phyloP scores from a whole-genome alignment of 2,888 invertebrate species.

The Aethes cnicana region DNA sequence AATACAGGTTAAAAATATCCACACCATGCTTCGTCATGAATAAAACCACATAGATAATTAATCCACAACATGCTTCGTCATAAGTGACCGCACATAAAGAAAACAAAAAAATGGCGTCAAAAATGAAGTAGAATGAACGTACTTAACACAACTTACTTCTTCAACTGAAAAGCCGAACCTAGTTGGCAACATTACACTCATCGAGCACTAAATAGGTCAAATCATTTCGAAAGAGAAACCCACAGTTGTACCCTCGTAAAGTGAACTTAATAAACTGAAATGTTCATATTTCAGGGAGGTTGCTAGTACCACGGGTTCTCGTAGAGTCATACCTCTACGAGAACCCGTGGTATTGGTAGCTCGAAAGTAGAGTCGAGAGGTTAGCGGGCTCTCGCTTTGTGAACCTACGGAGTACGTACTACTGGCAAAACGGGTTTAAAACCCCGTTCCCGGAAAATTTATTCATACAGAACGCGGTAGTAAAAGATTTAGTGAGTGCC shows the following conservation, averaged over 20 bases:
- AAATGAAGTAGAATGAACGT: too few species aligned
- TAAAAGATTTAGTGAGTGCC: slow-evolving; percentile 10
- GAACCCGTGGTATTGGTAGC: too few species aligned
- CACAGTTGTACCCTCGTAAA: slow-evolving; percentile 2
- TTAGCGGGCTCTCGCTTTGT: slow-evolving; percentile 38
- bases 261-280: slow-evolving; percentile 19
- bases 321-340: slow-evolving; percentile 16
- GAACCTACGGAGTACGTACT: slow-evolving; percentile 7
- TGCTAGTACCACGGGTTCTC: slow-evolving; percentile 18
- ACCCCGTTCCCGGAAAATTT: slow-evolving; percentile 33
- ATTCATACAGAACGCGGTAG: slow-evolving; percentile 19
- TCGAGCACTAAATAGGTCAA: slow-evolving; percentile 17
- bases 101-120: too few species aligned
- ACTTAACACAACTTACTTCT: too few species aligned
- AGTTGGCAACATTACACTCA: too few species aligned
- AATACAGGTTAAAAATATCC: too few species aligned
- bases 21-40: too few species aligned
- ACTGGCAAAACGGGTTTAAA: slow-evolving; percentile 38
- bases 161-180: too few species aligned
- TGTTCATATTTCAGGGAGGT: slow-evolving; percentile 19
- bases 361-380: slow-evolving; percentile 34
- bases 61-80: too few species aligned
- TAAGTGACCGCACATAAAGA: too few species aligned
- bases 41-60: too few species aligned
- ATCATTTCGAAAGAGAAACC: slow-evolving; percentile 8